Evolutionary conservation across 1,140 invertebrate genomes (phyloP), one percentile per base, ranked within the genome.

Genomic region (Asobara japonica): DNA sequence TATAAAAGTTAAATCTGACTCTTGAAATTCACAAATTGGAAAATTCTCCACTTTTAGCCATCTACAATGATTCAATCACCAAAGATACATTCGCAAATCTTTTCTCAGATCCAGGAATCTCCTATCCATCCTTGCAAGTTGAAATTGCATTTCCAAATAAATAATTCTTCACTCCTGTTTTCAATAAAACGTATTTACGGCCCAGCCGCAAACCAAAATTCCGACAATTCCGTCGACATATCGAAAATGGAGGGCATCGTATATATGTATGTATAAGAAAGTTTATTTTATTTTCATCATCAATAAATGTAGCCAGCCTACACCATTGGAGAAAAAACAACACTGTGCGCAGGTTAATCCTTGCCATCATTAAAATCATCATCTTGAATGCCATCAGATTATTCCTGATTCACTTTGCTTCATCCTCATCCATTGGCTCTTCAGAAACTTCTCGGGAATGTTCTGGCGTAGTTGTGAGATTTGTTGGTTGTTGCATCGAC

Each of bases 381-480:
- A 51, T 10, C 13, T 41, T 61, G 20, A 41, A 10, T n/a, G n/a
- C 45, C 2, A 25, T 45, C 8, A 30, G 11, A 36, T 65, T 10
- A 16, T 38, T 27, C 1, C 13, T 36, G 6, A 56, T 77, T 89
- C 83, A 89, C 79, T 89, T 89, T 29, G 83, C 90, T 76, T 93
- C 91, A 83, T 95, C 93, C 84, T 94, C 93, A 81, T 95, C 94
- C 94, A 95, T 95, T 27, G 94, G 93, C 85, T 94, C 93, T 78
- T 94, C 93, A 62, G 91, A 91, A 81, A 90, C 90, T 84, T 93
- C 91, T 74, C 92, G 91, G 78, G 91, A 92, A 82, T 91, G 90
- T 78, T 92, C 90, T 80, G 89, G 86, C 71, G 90, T 91, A 51
- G 80, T 88, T 67, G 84, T 82, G 74, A 88, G 80, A 78, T 87